Conservation (phyloP, 2,113 vertebrate species). For the Zonotrichia leucophrys region DNA sequence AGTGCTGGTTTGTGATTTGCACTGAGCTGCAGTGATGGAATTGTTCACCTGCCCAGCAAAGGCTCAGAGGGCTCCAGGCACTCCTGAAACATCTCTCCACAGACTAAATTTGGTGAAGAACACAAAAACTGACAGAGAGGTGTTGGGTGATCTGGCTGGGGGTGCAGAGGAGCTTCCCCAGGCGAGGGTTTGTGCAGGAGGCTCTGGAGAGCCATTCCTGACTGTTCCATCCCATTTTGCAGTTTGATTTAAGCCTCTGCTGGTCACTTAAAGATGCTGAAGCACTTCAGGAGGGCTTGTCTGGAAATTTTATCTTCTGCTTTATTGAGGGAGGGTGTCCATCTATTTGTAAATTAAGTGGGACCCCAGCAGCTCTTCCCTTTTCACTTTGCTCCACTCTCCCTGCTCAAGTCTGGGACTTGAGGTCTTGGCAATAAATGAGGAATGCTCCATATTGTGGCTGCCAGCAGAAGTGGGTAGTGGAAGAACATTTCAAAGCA, state of each 20-base stretch:
- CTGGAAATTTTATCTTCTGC: not conserved
- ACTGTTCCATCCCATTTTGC: not conserved
- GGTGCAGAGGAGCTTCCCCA: not conserved
- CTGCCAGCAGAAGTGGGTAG: not conserved
- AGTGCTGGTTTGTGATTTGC: not conserved
- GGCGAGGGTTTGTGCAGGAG: not conserved
- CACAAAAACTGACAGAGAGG: not conserved
- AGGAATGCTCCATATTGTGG: not conserved
- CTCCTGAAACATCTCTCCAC: not conserved
- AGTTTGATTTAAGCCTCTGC: not conserved
- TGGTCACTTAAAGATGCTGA: not conserved
- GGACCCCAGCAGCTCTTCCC: not conserved
- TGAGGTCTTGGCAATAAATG: not conserved
- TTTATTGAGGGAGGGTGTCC: not conserved
- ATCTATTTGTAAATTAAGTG: not conserved
- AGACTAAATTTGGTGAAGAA: not conserved
- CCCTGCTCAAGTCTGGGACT: not conserved
- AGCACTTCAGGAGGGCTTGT: not conserved
- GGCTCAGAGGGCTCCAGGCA: not conserved
- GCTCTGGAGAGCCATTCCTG: not conserved
- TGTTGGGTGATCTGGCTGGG: accelerated
- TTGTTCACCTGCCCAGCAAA: not conserved
- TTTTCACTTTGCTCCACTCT: not conserved
- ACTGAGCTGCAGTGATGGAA: accelerated
- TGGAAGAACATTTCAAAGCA: not conserved